phyloP scores from a whole-genome alignment of 2,113 vertebrate species.

The Sylvilagus bachmani region DNA sequence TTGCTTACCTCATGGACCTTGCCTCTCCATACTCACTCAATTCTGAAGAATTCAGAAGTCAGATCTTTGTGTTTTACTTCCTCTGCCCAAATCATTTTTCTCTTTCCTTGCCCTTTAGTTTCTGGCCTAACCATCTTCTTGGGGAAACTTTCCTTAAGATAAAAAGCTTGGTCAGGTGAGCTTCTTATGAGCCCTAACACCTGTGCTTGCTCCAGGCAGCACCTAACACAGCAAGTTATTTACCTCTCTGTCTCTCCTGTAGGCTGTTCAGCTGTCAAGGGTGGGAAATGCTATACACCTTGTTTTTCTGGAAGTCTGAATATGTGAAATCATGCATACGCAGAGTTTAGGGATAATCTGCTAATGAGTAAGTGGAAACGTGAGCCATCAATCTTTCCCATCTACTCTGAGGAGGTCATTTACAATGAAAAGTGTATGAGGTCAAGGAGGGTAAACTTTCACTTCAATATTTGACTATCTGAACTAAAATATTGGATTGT shows the following conservation, averaged over 20 bases:
- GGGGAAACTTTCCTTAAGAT: background rate
- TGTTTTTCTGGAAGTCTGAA: background rate
- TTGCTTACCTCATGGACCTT: background rate
- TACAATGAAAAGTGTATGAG: background rate
- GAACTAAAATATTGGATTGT: background rate
- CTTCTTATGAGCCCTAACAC: background rate
- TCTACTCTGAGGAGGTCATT: background rate
- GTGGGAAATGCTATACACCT: background rate
- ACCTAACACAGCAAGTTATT: background rate
- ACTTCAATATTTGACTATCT: background rate
- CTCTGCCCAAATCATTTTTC: background rate
- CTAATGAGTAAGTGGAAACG: background rate
- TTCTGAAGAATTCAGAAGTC: background rate
- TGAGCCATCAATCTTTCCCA: background rate
- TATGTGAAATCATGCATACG: background rate
- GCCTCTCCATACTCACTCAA: no score
- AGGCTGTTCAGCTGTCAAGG: background rate
- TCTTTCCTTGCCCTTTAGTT: background rate
- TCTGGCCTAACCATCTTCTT: background rate
- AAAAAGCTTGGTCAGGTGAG: background rate
- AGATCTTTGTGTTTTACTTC: background rate
- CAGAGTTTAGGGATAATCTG: background rate
- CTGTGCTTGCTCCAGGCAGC: background rate
- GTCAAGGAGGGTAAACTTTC: background rate
- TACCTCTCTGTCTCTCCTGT: background rate